Base-by-base conservation (phyloP, 2,888 invertebrate genomes). In the Meandrusa payeni region DNA sequence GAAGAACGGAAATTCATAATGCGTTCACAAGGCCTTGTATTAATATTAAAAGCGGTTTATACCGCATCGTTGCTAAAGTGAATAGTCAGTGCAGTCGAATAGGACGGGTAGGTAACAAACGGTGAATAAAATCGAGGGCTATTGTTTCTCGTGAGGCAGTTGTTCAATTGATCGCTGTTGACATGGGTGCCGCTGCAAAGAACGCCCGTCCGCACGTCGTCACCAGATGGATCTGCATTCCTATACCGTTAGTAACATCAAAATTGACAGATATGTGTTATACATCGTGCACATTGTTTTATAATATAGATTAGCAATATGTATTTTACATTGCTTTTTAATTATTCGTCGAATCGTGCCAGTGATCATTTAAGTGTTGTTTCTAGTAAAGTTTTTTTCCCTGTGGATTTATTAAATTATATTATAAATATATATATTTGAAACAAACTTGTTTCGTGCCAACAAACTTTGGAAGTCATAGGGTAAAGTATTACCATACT, bases 191-290 rank as follows among this genome's bases (percentile, higher is more conserved):
- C 51, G 80, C 87, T 45, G 80, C 83, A 56, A 87, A 59, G 61
- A 83, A 83, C 75, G 74, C 87, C 47, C 79, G 88, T 29, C 87
- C 86, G n/a, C 78, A 86, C 74, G 82, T 85, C 48, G 77, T 88
- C 50, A 74, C 77, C 65, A 70, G 88, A 65, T 88, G 88, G 88
- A 85, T 88, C 60, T 80, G 87, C 52, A 62, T 72, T 48, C 88
- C 88, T 47, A 61, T 75, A 52, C 80, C 78, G 86, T 86, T 57
- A 61, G 59, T 61, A 60, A 23, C 9, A 15, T 38, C 11, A 27
- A 26, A n/a, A 9, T 39, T 24, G 7, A 10, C n/a, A 15, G 15
- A 15, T 15, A 15, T 4, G 4, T 15, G 4, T 15, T 3, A 15
- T 15, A 3, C 15, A 15, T 15, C 15, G 15, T 2, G 2, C 15